Base-by-base conservation (phyloP, 2,888 invertebrate genomes). In the Melinaea menophilus region DNA sequence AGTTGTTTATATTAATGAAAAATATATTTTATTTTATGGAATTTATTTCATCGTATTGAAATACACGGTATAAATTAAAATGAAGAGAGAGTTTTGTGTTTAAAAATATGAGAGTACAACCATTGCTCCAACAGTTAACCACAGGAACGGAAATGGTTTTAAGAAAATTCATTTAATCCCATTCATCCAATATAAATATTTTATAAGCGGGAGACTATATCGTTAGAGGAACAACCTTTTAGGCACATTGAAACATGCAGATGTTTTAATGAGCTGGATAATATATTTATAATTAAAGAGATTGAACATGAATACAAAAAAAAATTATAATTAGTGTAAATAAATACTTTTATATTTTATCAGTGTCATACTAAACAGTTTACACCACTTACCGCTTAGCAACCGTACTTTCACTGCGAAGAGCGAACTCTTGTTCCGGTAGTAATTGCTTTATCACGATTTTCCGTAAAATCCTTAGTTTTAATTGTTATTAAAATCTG, bases 401-500 rank as follows among this genome's bases (percentile, higher is more conserved):
- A 7, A 54, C n/a, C 34, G 62, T 55, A 58, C 46, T 45, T 45
- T 45, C 31, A 11, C 54, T 41, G 51, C 57, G 62, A 58, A 58
- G 58, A 31, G 31, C 5, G 31, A 5, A 31, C n/a, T 22, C 22
- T 22, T 22, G 22, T 22, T 22, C 22, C 22, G 22, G 22, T 22
- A 1, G 22, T 22, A 22, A 22, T 22, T 22, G 22, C 22, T 22
- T 22, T 22, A 22, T 22, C 22, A 22, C 31, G 31, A 7, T 22
- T 3, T 2, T 31, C 51, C 31, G 51, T 22, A 51, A 22, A 31
- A 37, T 22, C 1, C 22, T 22, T 22, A 22, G 0, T 22, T 22
- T 22, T 22, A 22, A 22, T 22, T 22, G 22, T 22, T 22, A 1
- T 22, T 22, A 22, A 22, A 22, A 22, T 22, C 22, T 22, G 22